Base-by-base conservation (phyloP, 2,797 vertebrate genomes). In the Furcifer pardalis region DNA sequence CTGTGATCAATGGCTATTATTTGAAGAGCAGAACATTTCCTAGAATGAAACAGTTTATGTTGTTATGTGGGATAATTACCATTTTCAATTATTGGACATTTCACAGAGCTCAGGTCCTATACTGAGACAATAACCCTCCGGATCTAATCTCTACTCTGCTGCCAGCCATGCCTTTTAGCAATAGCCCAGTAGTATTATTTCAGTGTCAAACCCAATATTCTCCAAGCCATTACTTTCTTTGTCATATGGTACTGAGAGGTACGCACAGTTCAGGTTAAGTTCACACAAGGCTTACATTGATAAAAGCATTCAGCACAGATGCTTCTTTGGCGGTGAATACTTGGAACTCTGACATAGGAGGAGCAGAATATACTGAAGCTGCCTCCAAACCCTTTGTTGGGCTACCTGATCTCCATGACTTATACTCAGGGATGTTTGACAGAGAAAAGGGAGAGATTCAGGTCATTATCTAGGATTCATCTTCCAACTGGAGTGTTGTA, bases 1-100 rank as follows among this genome's bases (percentile, higher is more conserved):
- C 92, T 90, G 94, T 94, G 94, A 98, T 98, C 97, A 73, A 98
- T 98, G 95, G 91, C 97, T 97, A 97, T 98, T 98, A 96, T 98
- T 98, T 97, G 97, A 96, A 97, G 96, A 96, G 94, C 85, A 96
- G 95, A 96, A 89, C 96, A 97, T 96, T 96, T 96, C 96, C 96
- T 96, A 95, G 96, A 96, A 97, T 95, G 94, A 96, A 97, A 97
- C 92, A 96, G 95, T 96, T 97, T 96, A 97, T 97, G 96, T 97
- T 96, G 95, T 93, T 94, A 89, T 94, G 95, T 96, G 94, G 95
- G 96, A 96, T 97, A 97, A 98, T 98, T 97, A 98, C 96, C 96
- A 96, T 94, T 96, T 96, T 96, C 96, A 98, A 98, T 98, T 98
- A 98, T 96, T 89, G 94, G 94, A 93, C 93, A 95, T 96, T 96